phyloP scores from a whole-genome alignment of 2,888 invertebrate species.

The Liodrosophila aerea region DNA sequence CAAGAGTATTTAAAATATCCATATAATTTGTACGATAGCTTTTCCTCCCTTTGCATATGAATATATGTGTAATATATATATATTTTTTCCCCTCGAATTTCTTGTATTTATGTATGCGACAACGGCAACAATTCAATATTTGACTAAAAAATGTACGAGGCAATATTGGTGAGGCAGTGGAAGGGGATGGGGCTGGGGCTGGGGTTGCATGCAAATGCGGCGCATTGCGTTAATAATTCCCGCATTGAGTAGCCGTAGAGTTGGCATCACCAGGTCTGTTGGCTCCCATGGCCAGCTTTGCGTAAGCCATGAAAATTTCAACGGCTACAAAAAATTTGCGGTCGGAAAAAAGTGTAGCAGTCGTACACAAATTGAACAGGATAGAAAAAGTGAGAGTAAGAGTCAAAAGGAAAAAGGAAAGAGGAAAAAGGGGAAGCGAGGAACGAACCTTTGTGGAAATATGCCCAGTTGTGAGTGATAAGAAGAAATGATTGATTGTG shows the following conservation, averaged over 20 bases:
- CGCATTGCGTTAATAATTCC: constrained; percentile 68
- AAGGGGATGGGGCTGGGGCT: not conserved
- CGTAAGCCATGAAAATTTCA: constrained; percentile 58
- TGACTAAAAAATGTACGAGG: constrained; percentile 55
- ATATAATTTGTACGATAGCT: constrained; percentile 13
- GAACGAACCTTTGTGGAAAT: constrained; percentile 40
- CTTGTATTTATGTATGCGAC: constrained; percentile 10
- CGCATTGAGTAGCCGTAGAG: constrained; percentile 63
- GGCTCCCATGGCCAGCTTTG: constrained; percentile 29
- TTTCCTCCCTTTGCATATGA: not conserved
- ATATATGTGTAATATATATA: constrained; percentile 25
- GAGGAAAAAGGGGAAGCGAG: no score
- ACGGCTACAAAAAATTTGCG: constrained; percentile 24
- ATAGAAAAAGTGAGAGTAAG: not conserved
- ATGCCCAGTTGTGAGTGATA: constrained; percentile 20
- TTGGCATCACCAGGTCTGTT: constrained; percentile 22
- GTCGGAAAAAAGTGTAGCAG: constrained; percentile 31
- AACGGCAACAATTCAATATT: constrained; percentile 47
- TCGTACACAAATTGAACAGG: constrained; percentile 33
- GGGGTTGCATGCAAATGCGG: constrained; percentile 55
- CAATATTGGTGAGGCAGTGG: not conserved
- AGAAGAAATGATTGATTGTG: constrained; percentile 5
- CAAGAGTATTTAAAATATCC: constrained; percentile 14
- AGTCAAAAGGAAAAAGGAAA: no score
- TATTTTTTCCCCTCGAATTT: constrained; percentile 3